Percentiles rank a stretch among this genome's conserved stretches.
Conservation (phyloP, 2,797 vertebrate species). For the Chromis chromis region DNA sequence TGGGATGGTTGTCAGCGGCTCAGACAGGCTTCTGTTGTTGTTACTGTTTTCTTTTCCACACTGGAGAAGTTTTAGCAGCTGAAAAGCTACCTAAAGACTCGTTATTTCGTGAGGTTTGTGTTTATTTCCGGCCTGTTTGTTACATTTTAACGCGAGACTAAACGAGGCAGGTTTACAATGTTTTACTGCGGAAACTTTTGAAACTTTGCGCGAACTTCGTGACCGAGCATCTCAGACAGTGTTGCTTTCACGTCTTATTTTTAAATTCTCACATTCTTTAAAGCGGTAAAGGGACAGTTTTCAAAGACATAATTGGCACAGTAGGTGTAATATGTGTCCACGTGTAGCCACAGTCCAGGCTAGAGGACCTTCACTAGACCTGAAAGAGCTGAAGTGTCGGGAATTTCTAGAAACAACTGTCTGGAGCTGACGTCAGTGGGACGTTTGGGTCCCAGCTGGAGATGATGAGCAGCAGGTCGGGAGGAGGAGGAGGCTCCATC, state of each 20-base stretch:
- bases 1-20: conserved; percentile 46
- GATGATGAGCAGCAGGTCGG: conserved; percentile 16
- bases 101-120: neutral
- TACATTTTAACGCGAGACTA: neutral
- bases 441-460: conserved; percentile 24
- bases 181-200: conserved; percentile 45
- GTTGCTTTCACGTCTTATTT: neutral
- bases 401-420: conserved; percentile 73
- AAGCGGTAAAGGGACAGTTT: neutral
- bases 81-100: too few species aligned
- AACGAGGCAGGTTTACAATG: neutral
- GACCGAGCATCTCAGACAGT: neutral
- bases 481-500: neutral
- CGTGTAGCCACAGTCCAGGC: rapidly evolving
- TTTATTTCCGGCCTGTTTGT: conserved; percentile 12
- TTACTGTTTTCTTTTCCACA: neutral
- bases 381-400: neutral
- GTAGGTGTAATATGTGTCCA: neutral
- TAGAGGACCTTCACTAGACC: neutral
- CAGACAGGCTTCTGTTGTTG: conserved; percentile 26
- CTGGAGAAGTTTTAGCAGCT: too few species aligned
- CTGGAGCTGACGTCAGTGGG: conserved; percentile 62
- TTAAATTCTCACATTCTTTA: neutral
- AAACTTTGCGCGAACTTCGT: conserved; percentile 60
- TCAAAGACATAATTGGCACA: neutral